These are phyloP conservation scores for Dicranocentrus wangi DNA, from an alignment of 2,888 invertebrate species.

Conservation along the genomic window DNA sequence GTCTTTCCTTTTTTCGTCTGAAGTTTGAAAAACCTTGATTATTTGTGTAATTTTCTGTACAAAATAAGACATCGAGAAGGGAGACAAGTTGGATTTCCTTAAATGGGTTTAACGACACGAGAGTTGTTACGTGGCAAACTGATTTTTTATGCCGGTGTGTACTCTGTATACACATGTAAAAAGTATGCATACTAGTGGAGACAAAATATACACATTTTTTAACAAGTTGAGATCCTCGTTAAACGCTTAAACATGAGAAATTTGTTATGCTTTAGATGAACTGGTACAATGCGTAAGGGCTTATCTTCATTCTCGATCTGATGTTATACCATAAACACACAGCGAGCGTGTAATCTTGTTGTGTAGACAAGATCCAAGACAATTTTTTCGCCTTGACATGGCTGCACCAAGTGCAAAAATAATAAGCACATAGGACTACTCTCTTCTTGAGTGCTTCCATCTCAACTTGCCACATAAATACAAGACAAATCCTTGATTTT, in stretches of 20 bases:
- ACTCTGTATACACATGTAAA: neutral
- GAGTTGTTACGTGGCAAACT: neutral
- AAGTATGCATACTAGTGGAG: neutral
- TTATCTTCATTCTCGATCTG: too few species aligned
- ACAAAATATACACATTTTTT: too few species aligned
- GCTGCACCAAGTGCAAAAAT: conserved; percentile 2
- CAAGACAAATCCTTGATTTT: too few species aligned
- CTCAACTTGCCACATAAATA: too few species aligned
- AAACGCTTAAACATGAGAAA: too few species aligned
- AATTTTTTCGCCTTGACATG: conserved; percentile 24
- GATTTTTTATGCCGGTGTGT: neutral
- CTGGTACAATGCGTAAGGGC: too few species aligned
- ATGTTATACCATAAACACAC: too few species aligned
- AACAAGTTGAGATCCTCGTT: too few species aligned
- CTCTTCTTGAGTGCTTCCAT: too few species aligned
- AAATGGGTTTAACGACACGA: conserved; percentile 24
- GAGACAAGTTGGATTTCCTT: conserved; percentile 25
- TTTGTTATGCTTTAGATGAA: too few species aligned
- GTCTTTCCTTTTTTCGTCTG: neutral
- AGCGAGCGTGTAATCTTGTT: too few species aligned
- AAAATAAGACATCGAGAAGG: conserved; percentile 25
- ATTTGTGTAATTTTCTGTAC: conserved; percentile 23
- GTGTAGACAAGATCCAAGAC: neutral
- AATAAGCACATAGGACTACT: too few species aligned
- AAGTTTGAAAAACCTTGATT: neutral